Percentiles rank a stretch among this genome's conserved stretches.
phyloP scores from a whole-genome alignment of 2,797 vertebrate genomes.

The Bufotes viridis region DNA sequence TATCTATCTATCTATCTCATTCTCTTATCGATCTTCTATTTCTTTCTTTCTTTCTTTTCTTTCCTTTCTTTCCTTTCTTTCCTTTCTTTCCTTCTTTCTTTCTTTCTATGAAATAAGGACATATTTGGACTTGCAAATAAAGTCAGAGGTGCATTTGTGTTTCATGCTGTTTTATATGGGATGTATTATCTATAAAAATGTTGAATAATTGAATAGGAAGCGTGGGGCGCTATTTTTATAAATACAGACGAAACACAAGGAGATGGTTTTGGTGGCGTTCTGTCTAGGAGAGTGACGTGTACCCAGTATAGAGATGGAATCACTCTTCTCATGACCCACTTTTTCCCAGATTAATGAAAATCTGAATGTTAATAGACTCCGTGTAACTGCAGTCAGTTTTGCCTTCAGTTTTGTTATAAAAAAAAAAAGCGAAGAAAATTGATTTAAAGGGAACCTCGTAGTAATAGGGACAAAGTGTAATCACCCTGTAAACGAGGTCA shows the following conservation, averaged over 20 bases:
- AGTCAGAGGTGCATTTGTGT: too few species aligned
- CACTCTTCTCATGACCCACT: constrained; percentile 15
- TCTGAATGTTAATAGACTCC: constrained; percentile 35
- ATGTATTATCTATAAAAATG: too few species aligned
- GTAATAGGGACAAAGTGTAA: background rate
- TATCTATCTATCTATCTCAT: too few species aligned
- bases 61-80: too few species aligned
- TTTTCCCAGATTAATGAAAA: constrained; percentile 4
- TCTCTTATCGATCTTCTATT: too few species aligned
- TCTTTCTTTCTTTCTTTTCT: too few species aligned
- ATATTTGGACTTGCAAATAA: too few species aligned
- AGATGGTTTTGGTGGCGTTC: background rate
- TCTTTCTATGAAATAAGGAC: too few species aligned
- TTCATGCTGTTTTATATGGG: too few species aligned
- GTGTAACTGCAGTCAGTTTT: background rate
- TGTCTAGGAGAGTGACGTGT: constrained; percentile 15
- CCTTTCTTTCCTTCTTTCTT: too few species aligned
- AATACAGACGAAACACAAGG: background rate
- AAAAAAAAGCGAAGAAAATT: background rate
- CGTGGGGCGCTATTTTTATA: background rate
- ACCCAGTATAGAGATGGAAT: background rate
- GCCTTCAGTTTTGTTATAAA: background rate
- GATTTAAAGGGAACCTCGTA: background rate
- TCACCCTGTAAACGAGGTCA: too few species aligned
- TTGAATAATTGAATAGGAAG: too few species aligned